These are phyloP conservation scores for Triplophysa tibetana DNA, from an alignment of 2,113 vertebrate genomes.

Conservation along the genomic window DNA sequence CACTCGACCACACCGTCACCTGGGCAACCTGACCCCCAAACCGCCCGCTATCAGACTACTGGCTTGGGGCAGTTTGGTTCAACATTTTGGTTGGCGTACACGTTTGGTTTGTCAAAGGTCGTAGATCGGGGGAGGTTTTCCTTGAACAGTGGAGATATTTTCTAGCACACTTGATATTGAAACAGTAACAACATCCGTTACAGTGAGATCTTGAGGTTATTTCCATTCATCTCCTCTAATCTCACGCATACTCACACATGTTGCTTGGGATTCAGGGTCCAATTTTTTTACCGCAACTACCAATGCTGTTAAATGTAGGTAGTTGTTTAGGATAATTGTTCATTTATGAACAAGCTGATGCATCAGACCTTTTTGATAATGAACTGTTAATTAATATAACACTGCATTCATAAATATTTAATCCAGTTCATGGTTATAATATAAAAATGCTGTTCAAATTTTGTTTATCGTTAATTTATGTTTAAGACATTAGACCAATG, in stretches of 20 bases:
- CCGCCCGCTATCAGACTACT: not conserved
- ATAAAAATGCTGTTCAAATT: too few relatives aligned
- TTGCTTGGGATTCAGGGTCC: not conserved
- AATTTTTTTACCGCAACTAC: constrained; percentile 6
- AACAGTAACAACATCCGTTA: not conserved
- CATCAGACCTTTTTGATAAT: too few relatives aligned
- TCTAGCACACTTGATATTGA: not conserved
- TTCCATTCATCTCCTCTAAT: not conserved
- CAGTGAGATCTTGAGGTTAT: not conserved
- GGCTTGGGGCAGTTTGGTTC: constrained; percentile 18
- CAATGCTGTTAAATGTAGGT: too few relatives aligned
- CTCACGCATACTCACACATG: not conserved
- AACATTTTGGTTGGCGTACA: constrained; percentile 24
- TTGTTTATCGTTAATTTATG: too few relatives aligned
- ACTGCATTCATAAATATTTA: too few relatives aligned
- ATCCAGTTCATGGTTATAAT: too few relatives aligned
- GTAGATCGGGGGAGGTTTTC: constrained; percentile 53
- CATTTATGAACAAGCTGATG: not conserved
- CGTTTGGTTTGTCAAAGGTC: constrained; percentile 59
- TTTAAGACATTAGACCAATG: too few relatives aligned
- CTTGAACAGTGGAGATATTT: constrained; percentile 14
- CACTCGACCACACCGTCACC: constrained; percentile 16
- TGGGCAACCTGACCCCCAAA: constrained; percentile 9
- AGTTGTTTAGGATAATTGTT: not conserved
- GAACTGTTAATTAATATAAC: too few relatives aligned